These are phyloP conservation scores for Bostrychus sinensis DNA, from an alignment of 2,113 vertebrate genomes.

Conservation along the genomic window DNA sequence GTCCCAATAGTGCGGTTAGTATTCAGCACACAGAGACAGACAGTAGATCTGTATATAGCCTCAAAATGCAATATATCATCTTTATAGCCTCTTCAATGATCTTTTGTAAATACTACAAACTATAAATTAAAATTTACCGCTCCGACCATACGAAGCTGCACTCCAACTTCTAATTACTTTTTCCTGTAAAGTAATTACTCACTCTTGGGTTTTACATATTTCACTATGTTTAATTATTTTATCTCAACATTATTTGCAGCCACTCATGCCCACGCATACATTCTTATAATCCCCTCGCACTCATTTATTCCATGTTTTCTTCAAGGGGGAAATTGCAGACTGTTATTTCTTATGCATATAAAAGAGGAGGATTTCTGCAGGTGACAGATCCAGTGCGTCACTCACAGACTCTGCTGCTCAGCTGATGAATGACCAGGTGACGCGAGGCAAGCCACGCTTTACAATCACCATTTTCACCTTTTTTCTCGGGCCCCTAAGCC, in stretches of 20 bases:
- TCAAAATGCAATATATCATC: slow-evolving; percentile 11
- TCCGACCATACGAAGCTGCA: background rate
- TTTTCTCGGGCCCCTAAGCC: slow-evolving; percentile 16
- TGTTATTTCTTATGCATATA: slow-evolving; percentile 19
- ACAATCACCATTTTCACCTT: slow-evolving; percentile 40
- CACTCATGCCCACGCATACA: background rate
- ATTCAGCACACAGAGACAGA: slow-evolving; percentile 9
- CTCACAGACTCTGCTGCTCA: slow-evolving; percentile 21
- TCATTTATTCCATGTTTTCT: slow-evolving; percentile 18
- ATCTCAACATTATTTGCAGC: slow-evolving; percentile 2
- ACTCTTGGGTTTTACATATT: slow-evolving; percentile 1
- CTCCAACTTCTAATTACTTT: slow-evolving; percentile 12
- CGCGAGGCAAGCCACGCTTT: slow-evolving; percentile 1
- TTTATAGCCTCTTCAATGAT: slow-evolving; percentile 8
- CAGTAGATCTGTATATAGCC: background rate
- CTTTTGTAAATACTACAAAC: slow-evolving; percentile 9
- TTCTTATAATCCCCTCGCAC: slow-evolving; percentile 6
- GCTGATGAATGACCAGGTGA: slow-evolving; percentile 40
- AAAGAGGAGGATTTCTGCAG: slow-evolving; percentile 25
- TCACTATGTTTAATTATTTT: slow-evolving; percentile 14
- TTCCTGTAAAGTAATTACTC: background rate
- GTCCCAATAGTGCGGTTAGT: background rate
- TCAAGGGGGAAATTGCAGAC: slow-evolving; percentile 12
- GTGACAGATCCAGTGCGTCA: slow-evolving; percentile 29
- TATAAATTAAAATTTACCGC: slow-evolving; percentile 7